Evolutionary conservation across 2,888 invertebrate genomes (phyloP), one percentile per base, ranked within the genome.

Genomic region (Drosophila siamana): DNA sequence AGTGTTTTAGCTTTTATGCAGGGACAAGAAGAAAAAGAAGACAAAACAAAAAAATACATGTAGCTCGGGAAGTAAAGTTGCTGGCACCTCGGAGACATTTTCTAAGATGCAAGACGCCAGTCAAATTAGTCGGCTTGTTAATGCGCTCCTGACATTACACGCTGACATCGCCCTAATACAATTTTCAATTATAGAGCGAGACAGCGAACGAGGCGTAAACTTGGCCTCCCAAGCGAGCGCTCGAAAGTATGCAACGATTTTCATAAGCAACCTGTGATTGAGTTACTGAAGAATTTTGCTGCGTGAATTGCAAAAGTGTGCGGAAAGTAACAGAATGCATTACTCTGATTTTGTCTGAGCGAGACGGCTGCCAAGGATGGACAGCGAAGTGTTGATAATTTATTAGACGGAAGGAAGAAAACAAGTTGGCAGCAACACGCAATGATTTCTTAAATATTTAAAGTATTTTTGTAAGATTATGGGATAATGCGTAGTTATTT

Each of bases 71-170:
- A 55, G 22, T 43, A 26, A 16, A 26, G 15, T 30, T 26, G 28
- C 41, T 11, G 52, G 19, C 26, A n/a, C 76, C 60, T 16, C 16
- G 59, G 19, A 60, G 38, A 63, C 47, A 36, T 69, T 66, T 51
- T 69, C 65, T 59, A 69, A 63, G 52, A 59, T 64, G 67, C 60
- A 55, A 68, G 54, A 78, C 78, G 59, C 61, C 61, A 69, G 62
- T 67, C 62, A 75, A 74, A 74, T 74, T 74, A 80, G 86, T 83
- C 75, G 75, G 67, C 78, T 73, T 72, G 72, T 63, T 81, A 84
- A 81, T 74, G 67, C 69, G 74, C 75, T 67, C 70, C 65, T 74
- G 51, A 62, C 62, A 44, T 48, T 46, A 38, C 44, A 38, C 54
- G 33, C 22, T 54, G 22, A 19, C 61, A 47, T 62, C 55, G 51